Evolutionary conservation across 2,888 invertebrate genomes (phyloP).

Genomic region (Eugnorisma glareosa): DNA sequence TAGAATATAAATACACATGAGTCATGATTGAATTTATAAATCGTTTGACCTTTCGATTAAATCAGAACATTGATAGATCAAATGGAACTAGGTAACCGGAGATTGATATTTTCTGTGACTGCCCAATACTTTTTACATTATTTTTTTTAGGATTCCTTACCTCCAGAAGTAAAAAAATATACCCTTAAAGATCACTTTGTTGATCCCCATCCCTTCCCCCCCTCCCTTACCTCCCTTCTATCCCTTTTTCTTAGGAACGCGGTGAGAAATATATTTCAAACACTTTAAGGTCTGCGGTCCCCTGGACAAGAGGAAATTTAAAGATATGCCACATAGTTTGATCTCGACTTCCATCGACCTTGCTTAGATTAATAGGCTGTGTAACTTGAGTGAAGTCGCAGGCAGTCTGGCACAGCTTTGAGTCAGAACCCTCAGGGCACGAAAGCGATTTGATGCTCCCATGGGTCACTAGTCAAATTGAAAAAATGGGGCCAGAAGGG

Average conservation of each 20-base stretch:
- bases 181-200: not conserved
- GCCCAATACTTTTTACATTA: not conserved
- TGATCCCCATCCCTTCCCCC: no score
- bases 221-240: no score
- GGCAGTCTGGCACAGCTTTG: not conserved
- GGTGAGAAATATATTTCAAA: not conserved
- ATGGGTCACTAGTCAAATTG: not conserved
- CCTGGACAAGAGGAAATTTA: not conserved
- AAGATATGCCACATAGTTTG: not conserved
- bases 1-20: not conserved
- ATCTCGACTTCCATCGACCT: not conserved
- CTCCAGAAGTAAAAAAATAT: not conserved
- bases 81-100: not conserved
- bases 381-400: not conserved
- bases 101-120: not conserved
- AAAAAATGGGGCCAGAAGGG: not conserved
- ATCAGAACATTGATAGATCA: slow-evolving; percentile 6
- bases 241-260: not conserved
- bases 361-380: not conserved
- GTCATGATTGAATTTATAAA: slow-evolving; percentile 6
- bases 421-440: not conserved
- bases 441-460: not conserved
- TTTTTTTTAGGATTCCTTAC: not conserved
- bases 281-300: not conserved
- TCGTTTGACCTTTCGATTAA: slow-evolving; percentile 8